Conservation (phyloP, 92 coral and sea anemone species). For the Muricea muricata region DNA sequence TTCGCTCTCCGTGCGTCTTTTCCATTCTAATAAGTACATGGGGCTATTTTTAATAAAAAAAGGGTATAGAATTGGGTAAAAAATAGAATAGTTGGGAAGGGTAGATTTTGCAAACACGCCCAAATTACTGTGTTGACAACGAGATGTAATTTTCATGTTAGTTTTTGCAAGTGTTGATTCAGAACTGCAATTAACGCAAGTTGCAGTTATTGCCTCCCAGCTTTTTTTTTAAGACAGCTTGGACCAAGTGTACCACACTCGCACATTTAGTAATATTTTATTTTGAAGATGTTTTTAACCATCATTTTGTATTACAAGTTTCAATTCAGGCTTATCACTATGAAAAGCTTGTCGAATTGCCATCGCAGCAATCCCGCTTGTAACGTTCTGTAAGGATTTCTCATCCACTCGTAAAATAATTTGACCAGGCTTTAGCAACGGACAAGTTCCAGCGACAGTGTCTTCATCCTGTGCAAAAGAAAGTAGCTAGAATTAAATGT, state of each 20-base stretch:
- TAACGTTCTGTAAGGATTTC: conserved; percentile 75
- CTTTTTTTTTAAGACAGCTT: too few species aligned
- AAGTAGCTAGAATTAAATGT: not conserved
- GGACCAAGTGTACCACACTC: too few species aligned
- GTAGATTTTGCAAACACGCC: too few species aligned
- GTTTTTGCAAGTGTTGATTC: too few species aligned
- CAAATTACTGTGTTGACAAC: too few species aligned
- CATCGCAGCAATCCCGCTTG: conserved; percentile 84
- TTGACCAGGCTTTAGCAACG: conserved; percentile 80
- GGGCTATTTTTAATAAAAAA: too few species aligned
- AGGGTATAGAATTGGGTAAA: too few species aligned
- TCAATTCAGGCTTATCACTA: conserved; percentile 65
- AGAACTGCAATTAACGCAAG: too few species aligned
- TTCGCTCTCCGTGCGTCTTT: not conserved
- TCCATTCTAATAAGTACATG: not conserved
- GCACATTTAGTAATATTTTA: too few species aligned
- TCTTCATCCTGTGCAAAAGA: conserved; percentile 69
- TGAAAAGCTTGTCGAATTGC: conserved; percentile 88
- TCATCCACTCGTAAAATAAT: conserved; percentile 78
- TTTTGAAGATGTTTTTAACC: not conserved
- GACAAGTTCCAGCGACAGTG: conserved; percentile 82
- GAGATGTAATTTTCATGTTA: too few species aligned
- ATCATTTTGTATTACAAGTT: conserved; percentile 70
- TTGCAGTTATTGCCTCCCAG: too few species aligned
- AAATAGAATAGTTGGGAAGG: too few species aligned